Evolutionary conservation across 2,113 vertebrate species (phyloP), one percentile per base, ranked within the genome.

Genomic region (Cervus canadensis): DNA sequence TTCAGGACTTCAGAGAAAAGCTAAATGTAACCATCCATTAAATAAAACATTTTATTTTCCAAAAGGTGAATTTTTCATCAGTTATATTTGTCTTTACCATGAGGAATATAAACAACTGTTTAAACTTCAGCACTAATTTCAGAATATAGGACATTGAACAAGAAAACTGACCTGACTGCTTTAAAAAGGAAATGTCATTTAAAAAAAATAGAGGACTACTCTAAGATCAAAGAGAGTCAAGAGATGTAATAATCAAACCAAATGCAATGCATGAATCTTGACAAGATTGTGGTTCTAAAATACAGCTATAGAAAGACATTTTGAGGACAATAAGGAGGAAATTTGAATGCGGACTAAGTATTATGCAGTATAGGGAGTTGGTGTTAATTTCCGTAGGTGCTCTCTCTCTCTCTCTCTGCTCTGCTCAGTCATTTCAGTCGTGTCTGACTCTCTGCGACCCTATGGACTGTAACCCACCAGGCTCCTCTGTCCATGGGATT

Each of bases 131-230:
- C 25, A 87, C n/a, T 25, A 52, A 93, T 67, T 97, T 95, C 48
- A 94, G n/a, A 89, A 92, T 94, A 95, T 16, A 96, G 84, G 9
- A 87, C 74, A 56, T 67, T 91, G 25, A 94, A 59, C 4, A 84
- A 95, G 56, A 96, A 96, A 97, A 94, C 4, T 90, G 57, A 13
- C 21, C 56, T 91, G 43, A 16, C 6, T 23, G 93, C 43, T 96
- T 97, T 43, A 78, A 83, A 97, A 97, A 52, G 36, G 40, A 84
- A 96, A 96, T 54, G 17, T 21, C 33, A 60, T 59, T 96, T 78
- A 0, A 40, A 94, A 96, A 85, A 92, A 96, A 17, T 5, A 21
- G 67, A 62, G 45, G n/a, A 71, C 60, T 87, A 52, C 54, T 96
- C n/a, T 87, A 79, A 79, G 19, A 85, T 88, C 87, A 85, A 82